Evolutionary conservation across 2,113 vertebrate species (phyloP).

Genomic region (Cinclus cinclus): DNA sequence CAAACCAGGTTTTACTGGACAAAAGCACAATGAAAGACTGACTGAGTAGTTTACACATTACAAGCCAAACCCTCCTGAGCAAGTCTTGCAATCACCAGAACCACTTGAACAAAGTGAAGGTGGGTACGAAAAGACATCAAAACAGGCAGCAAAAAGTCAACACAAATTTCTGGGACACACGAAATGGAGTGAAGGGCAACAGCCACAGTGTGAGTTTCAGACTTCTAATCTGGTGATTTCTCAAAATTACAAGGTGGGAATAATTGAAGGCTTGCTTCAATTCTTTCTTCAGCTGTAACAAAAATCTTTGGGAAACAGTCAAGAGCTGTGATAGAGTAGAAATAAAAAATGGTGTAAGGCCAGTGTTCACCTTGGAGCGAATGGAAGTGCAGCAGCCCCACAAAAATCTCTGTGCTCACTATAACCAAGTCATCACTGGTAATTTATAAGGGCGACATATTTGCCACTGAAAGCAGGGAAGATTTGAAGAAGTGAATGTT

Average conservation of each 20-base stretch:
- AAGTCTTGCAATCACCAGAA: not conserved
- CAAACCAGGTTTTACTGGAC: not conserved
- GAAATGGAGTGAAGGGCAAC: not conserved
- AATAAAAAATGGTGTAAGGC: not conserved
- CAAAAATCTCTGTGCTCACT: not conserved
- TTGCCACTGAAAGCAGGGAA: not conserved
- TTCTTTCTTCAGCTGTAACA: not conserved
- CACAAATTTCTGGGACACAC: not conserved
- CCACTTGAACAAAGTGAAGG: not conserved
- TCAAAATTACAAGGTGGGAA: not conserved
- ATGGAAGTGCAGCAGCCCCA: not conserved
- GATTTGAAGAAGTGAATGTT: not conserved
- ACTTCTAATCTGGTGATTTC: not conserved
- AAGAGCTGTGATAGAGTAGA: not conserved
- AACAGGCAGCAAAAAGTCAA: not conserved
- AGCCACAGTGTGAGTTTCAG: not conserved
- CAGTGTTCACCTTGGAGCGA: not conserved
- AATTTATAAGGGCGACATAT: not conserved
- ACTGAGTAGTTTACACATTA: not conserved
- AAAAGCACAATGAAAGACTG: not conserved
- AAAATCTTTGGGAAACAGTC: not conserved
- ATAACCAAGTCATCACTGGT: not conserved
- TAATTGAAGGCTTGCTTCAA: not conserved
- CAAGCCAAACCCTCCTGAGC: not conserved
- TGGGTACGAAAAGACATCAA: not conserved